Conservation (phyloP, 92 coral and sea anemone genomes). For the Phymanthus crucifer region DNA sequence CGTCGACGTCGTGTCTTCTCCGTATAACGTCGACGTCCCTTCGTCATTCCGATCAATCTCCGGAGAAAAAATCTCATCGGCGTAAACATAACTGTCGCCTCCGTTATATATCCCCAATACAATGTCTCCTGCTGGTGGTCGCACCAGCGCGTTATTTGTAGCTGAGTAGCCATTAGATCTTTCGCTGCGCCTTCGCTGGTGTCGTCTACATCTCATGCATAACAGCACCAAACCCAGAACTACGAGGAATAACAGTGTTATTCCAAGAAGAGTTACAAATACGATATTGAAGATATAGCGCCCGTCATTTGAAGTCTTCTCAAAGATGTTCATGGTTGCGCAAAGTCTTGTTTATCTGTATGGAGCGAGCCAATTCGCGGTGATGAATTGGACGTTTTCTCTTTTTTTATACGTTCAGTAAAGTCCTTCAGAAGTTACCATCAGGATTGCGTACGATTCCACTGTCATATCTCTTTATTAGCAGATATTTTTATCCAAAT, state of each 20-base stretch:
- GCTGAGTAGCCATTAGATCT: constrained; percentile 27
- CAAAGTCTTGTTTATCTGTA: not conserved
- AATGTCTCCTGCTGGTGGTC: constrained; percentile 65
- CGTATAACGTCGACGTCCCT: constrained; percentile 20
- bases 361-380: not conserved
- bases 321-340: constrained; percentile 23
- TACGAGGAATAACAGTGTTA: constrained; percentile 23
- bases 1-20: constrained; percentile 28
- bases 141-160: constrained; percentile 35
- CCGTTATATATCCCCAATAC: constrained; percentile 48
- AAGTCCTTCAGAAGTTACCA: too few relatives aligned
- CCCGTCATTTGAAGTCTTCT: constrained; percentile 14
- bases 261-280: constrained; percentile 51
- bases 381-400: not conserved
- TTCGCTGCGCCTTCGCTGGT: constrained; percentile 4
- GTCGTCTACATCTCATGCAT: constrained; percentile 34
- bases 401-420: too few relatives aligned
- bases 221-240: constrained; percentile 42
- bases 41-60: constrained; percentile 10
- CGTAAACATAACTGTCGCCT: constrained; percentile 22
- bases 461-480: too few relatives aligned
- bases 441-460: too few relatives aligned
- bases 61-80: constrained; percentile 44
- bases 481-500: too few relatives aligned
- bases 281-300: constrained; percentile 55